Evolutionary conservation across 2,888 invertebrate genomes (phyloP).

Genomic region (Pterobdella sp.): DNA sequence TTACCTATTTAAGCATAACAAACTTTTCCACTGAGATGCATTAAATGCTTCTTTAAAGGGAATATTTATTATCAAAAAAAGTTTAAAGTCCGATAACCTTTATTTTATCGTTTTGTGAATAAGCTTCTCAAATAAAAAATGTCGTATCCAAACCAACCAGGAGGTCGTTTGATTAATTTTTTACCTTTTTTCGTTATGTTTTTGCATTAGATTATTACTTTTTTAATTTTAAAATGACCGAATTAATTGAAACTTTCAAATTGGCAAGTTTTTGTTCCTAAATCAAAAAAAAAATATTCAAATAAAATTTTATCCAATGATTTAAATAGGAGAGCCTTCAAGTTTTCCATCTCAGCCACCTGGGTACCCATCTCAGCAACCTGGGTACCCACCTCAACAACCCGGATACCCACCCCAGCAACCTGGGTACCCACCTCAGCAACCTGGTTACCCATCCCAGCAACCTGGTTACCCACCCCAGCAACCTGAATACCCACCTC

Average conservation of each 20-base stretch:
- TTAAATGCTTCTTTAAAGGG: no score
- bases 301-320: no score
- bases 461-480: conserved; percentile 16
- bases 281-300: no score
- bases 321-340: no score
- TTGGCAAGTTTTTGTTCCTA: no score
- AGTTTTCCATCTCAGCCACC: neutral
- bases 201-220: neutral
- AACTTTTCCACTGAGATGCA: no score
- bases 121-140: neutral
- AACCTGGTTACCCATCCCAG: conserved; percentile 7
- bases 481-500: neutral
- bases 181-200: neutral
- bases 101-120: neutral
- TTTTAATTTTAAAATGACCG: no score
- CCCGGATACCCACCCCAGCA: conserved; percentile 2
- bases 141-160: neutral
- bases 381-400: conserved; percentile 19
- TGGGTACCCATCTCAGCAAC: neutral
- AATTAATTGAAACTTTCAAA: no score
- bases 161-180: neutral
- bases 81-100: neutral
- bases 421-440: neutral
- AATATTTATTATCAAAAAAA: no score
- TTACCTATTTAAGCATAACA: no score